Percentiles rank a stretch among this genome's conserved stretches.
Evolutionary conservation across 2,113 vertebrate species (phyloP).

Genomic region (Scomber scombrus): DNA sequence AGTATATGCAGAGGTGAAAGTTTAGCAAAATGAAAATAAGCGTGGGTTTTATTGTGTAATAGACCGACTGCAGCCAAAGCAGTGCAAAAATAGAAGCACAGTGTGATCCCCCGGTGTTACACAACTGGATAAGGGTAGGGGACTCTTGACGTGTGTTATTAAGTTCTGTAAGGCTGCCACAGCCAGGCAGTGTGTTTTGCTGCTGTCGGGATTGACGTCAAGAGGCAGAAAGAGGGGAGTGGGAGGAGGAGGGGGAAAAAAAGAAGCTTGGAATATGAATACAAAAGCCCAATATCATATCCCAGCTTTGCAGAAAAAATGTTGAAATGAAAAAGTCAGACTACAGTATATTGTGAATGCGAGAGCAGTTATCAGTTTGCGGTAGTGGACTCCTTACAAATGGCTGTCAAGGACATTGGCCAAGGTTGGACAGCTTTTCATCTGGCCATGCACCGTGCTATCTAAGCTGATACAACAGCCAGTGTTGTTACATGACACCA

Average conservation of each 20-base stretch:
- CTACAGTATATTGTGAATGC: neutral
- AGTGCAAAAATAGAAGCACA: constrained; percentile 66
- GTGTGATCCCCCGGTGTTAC: constrained; percentile 73
- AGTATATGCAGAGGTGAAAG: constrained; percentile 31
- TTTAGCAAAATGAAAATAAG: constrained; percentile 40
- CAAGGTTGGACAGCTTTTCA: constrained; percentile 24
- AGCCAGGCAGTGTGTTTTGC: constrained; percentile 48
- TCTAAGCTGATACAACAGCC: neutral
- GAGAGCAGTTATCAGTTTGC: neutral
- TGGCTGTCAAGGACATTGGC: constrained; percentile 52
- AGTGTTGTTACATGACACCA: constrained; percentile 18
- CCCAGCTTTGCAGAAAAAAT: too few species aligned
- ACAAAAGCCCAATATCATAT: too few species aligned
- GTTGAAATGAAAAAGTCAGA: neutral
- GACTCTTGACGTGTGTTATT: constrained; percentile 73
- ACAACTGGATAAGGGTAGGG: constrained; percentile 69
- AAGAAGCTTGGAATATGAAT: neutral
- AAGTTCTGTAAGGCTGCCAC: constrained; percentile 59
- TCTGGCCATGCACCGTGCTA: constrained; percentile 21
- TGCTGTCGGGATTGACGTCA: constrained; percentile 72
- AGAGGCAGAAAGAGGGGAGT: constrained; percentile 9
- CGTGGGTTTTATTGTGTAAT: constrained; percentile 70
- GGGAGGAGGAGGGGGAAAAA: constrained; percentile 12
- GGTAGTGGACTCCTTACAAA: constrained; percentile 35
- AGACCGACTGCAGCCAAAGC: constrained; percentile 40